Base-by-base conservation (phyloP, 2,888 invertebrate species). In the Pristionchus arcanus region DNA sequence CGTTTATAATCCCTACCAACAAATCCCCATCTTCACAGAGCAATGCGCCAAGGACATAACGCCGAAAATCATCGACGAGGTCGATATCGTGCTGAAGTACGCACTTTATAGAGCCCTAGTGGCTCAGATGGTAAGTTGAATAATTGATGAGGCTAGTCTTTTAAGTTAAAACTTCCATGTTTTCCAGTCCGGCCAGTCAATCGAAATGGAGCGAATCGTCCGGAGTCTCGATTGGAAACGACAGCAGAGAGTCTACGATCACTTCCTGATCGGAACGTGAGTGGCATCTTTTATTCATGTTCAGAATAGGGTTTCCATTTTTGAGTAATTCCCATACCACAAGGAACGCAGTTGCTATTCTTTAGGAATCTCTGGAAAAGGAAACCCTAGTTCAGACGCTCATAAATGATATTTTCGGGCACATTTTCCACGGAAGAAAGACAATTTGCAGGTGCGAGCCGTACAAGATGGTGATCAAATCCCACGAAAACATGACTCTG, bases 141-240 rank as follows among this genome's bases (percentile, higher is more conserved):
- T 28, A 5, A 5, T 0, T 15, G 28, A 4, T 66, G 25, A 13
- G n/a, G n/a, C n/a, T n/a, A 66, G 0, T 21, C 55, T 25, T n/a
- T 63, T 25, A 3, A 59, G 3, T 59, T 59, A 15, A 59, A 59
- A 25, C 11, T 11, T 25, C 1, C 11, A n/a, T 0, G 4, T 5
- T 25, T 34, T 34, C 31, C 74, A 81, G 81, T 25, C 37, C 25
- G 81, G 37, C n/a, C 37, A 81, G 25, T 11, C 7, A 21, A 49
- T 81, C 81, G 81, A 81, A 49, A 81, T 81, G 81, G 81, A 81
- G n/a, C 37, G 81, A 49, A 81, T 81, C 5, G 9, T 81, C 15
- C 81, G 81, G 1, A 81, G 49, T n/a, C 49, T 81, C n/a, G 81
- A 81, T 42, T 21, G 81, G 49, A 37, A 37, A 28, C 16, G 81